phyloP scores from a whole-genome alignment of 2,888 invertebrate genomes.

The Seira sanloemensis region DNA sequence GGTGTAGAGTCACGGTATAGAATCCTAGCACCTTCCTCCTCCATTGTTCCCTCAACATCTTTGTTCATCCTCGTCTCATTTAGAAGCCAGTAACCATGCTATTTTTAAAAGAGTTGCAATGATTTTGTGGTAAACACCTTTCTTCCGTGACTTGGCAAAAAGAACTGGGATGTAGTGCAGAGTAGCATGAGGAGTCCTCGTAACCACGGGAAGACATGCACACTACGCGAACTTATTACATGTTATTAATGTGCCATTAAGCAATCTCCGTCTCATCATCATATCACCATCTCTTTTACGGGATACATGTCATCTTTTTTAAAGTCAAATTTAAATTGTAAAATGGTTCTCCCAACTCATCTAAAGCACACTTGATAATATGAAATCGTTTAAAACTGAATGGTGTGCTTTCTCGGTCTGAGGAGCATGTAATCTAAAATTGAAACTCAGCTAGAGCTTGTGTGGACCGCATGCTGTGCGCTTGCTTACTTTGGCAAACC shows the following conservation, averaged over 20 bases:
- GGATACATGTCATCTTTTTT: too few species aligned
- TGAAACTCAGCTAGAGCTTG: constrained; percentile 46
- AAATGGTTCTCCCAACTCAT: too few species aligned
- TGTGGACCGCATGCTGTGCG: constrained; percentile 40
- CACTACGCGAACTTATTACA: constrained; percentile 7
- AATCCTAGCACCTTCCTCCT: neutral
- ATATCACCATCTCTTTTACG: neutral
- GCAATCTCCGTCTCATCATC: neutral
- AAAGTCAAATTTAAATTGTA: too few species aligned
- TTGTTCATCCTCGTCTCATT: neutral
- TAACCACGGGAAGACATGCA: constrained; percentile 58
- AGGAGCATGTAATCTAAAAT: constrained; percentile 54
- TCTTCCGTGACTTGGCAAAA: constrained; percentile 56
- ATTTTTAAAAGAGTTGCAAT: too few species aligned
- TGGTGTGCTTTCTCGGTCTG: constrained; percentile 37
- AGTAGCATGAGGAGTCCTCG: neutral
- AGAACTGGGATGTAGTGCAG: constrained; percentile 21
- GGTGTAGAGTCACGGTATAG: neutral
- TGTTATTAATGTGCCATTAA: constrained; percentile 14
- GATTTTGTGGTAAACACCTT: constrained; percentile 30
- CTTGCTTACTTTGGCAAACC: constrained; percentile 24
- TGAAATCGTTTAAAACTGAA: too few species aligned
- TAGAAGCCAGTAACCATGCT: too few species aligned
- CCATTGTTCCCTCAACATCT: neutral
- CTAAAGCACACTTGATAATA: too few species aligned